A percentile compares a stretch with the other conserved stretches of the same genome.
Evolutionary conservation across 2,888 invertebrate species (phyloP).

Genomic region (Euproctis similis): DNA sequence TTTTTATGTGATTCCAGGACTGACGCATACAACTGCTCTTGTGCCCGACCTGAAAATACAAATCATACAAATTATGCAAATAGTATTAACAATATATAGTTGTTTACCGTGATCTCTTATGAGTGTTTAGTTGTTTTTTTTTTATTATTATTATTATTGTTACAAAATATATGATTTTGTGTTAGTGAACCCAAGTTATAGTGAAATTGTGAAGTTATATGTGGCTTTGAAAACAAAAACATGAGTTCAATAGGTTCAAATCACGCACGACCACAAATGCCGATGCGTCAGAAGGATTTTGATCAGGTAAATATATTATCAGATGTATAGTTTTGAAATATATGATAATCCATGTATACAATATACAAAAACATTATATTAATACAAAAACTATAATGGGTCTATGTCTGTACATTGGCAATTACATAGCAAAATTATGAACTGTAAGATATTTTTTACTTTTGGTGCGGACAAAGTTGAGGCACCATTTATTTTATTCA

Average conservation of each 20-base stretch:
- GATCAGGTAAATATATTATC: constrained; percentile 76
- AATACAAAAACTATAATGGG: too few species aligned
- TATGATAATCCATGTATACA: too few species aligned
- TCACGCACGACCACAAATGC: constrained; percentile 59
- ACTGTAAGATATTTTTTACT: too few species aligned
- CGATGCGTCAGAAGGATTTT: constrained; percentile 84
- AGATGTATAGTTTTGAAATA: too few species aligned
- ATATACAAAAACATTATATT: too few species aligned
- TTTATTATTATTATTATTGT: constrained; percentile 10
- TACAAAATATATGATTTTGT: constrained; percentile 16
- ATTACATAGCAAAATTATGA: too few species aligned
- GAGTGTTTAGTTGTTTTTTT: constrained; percentile 42
- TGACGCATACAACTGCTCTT: constrained; percentile 32
- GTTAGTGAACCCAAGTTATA: constrained; percentile 10
- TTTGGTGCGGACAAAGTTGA: too few species aligned
- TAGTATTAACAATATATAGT: constrained; percentile 12
- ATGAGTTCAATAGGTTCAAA: constrained; percentile 47
- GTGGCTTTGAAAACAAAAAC: constrained; percentile 26
- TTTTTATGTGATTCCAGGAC: constrained; percentile 41
- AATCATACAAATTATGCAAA: constrained; percentile 28
- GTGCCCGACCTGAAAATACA: constrained; percentile 30
- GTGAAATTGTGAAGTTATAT: constrained; percentile 17
- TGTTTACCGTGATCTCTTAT: constrained; percentile 51
- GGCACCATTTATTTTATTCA: too few species aligned
- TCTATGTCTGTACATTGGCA: too few species aligned